Evolutionary conservation across 2,113 vertebrate genomes (phyloP), one percentile per base, ranked within the genome.

Genomic region (Neotoma lepida): DNA sequence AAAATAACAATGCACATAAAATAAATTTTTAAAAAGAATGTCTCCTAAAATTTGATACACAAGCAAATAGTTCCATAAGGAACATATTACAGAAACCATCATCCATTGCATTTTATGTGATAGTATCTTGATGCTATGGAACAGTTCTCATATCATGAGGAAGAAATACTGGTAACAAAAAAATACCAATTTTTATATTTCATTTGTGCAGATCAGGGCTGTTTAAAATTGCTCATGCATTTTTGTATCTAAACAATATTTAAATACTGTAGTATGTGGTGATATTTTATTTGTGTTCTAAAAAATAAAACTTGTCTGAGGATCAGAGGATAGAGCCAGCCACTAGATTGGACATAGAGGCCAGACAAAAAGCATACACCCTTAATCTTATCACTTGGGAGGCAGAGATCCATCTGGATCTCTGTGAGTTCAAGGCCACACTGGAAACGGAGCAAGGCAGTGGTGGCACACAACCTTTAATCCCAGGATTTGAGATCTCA

Each of bases 171-270:
- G 30, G 58, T 51, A 1, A 51, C 10, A 33, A 4, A 89, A 90
- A 44, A 84, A 87, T 70, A 71, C 17, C 35, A 96, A 6, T 4
- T 44, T 91, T 73, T 61, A 68, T 84, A 88, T 92, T 85, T 18
- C 68, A 77, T 18, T 46, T 89, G 13, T 61, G 88, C 64, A 74
- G 24, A 41, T 56, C 4, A 22, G 39, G 71, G n/a, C 17, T 33
- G 17, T 44, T 33, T 82, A 82, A 71, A 64, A 35, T 1, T n/a
- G 2, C 86, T 46, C 58, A 44, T 68, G 15, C 35, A 30, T 44
- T 80, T 77, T 93, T 92, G 22, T 94, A 54, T 95, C 71, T 58
- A 87, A 85, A 44, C 24, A 76, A 20, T 92, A 70, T 80, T 88
- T 81, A 88, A 80, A 73, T 51, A 73, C 30, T 56, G 74, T n/a